Base-by-base conservation (phyloP, 2,888 invertebrate genomes). In the Xestia rhomboidea region DNA sequence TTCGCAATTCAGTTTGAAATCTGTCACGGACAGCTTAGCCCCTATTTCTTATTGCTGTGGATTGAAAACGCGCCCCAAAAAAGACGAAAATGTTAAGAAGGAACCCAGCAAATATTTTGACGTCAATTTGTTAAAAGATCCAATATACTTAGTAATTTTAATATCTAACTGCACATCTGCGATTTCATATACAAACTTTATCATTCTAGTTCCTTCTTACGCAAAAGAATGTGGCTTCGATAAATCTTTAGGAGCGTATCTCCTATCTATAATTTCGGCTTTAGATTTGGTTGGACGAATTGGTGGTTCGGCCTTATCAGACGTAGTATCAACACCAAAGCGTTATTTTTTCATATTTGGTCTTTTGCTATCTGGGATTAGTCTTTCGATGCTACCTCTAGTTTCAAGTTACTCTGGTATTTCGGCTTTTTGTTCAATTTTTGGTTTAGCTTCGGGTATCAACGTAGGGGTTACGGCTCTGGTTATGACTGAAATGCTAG, bases 381-480 rank as follows among this genome's bases (percentile, higher is more conserved):
- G 98, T 60, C 93, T 99, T 75, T 97, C 98, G 0, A 90, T 98
- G 51, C 94, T 98, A 83, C 98, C 98, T 0, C 93, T 98, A 44
- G 97, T 98, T n/a, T 92, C 94, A 0, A 97, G 97, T 60, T 99
- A 98, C 91, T 91, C 94, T 0, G 96, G 97, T 68, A 97, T 98
- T 2, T 97, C 98, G 70, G 95, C 97, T 46, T 98, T 98, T 91
- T 98, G 98, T 93, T 97, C 98, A 0, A 90, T 98, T 1, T 99
- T 98, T 90, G 99, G 99, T 3, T 94, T 99, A 27, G 98, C 98
- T 5, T 98, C 98, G 0, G 99, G 99, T 18, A 97, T 98, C 4
- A 99, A 98, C 92, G 98, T 98, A 0, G 99, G 99, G 7, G 98
- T 99, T 24, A 98, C 98, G 0, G 98, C 99, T 0, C 97, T 99